Conservation (phyloP, 2,888 invertebrate genomes). For the Eristalis tenax region DNA sequence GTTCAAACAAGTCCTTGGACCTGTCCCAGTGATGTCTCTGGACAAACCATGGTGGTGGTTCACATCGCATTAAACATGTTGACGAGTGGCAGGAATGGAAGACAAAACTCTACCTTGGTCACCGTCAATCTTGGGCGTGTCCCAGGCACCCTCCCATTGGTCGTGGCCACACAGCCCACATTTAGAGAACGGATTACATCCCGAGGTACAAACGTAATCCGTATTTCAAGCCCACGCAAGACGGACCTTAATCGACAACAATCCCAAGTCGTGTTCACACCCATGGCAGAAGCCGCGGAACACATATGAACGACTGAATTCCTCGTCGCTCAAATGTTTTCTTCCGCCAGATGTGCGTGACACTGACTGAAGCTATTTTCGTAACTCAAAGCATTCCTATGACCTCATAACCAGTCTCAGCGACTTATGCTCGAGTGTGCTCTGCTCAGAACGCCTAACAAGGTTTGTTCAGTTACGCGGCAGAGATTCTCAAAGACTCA, state of each 20-base stretch:
- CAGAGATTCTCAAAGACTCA: slow-evolving; percentile 14
- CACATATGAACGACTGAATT: not conserved
- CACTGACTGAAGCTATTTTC: slow-evolving; percentile 34
- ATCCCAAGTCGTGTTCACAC: not conserved
- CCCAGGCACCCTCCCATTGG: not conserved
- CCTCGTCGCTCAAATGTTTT: not conserved
- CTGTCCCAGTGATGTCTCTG: too few relatives aligned
- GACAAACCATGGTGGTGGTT: too few relatives aligned
- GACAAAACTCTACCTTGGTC: too few relatives aligned
- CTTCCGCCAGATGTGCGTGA: slow-evolving; percentile 37
- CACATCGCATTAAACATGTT: too few relatives aligned
- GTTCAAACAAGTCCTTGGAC: too few relatives aligned
- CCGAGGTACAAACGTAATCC: not conserved
- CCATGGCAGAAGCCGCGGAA: not conserved
- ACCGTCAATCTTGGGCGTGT: too few relatives aligned
- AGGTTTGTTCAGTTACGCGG: slow-evolving; percentile 33
- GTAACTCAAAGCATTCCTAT: slow-evolving; percentile 31
- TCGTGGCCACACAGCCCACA: not conserved
- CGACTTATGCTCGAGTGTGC: slow-evolving; percentile 12
- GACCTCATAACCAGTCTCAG: slow-evolving; percentile 52
- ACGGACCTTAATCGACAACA: not conserved
- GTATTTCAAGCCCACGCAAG: not conserved
- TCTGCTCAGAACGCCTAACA: slow-evolving; percentile 51
- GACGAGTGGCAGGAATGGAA: too few relatives aligned
- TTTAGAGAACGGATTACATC: not conserved